Evolutionary conservation across 1,140 invertebrate genomes (phyloP).

Genomic region (Pseudomyrmex gracilis): DNA sequence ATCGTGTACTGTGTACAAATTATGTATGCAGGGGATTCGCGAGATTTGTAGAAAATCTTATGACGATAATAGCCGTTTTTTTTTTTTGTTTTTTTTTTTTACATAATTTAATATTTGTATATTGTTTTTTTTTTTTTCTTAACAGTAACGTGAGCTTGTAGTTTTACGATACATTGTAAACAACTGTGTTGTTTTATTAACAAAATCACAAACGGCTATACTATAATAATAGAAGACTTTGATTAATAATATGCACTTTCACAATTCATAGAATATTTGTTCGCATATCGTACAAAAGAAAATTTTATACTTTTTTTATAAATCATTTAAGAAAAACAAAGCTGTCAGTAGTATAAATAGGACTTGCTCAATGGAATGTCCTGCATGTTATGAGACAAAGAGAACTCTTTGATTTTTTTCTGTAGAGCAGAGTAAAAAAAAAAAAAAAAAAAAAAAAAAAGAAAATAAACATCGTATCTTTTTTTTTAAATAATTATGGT

Average conservation of each 20-base stretch:
- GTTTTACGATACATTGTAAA: neutral
- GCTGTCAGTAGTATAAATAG: slow-evolving; percentile 11
- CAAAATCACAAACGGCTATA: slow-evolving; percentile 19
- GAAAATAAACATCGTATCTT: slow-evolving; percentile 60
- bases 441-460: slow-evolving; percentile 58
- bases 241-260: neutral
- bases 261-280: slow-evolving; percentile 22
- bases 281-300: slow-evolving; percentile 9
- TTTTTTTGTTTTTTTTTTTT: neutral
- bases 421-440: neutral
- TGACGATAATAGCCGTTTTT: neutral
- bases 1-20: slow-evolving; percentile 33
- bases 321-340: no score
- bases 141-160: neutral
- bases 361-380: slow-evolving; percentile 23
- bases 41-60: neutral
- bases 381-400: slow-evolving; percentile 28
- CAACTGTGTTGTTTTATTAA: neutral
- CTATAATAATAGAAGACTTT: slow-evolving; percentile 22
- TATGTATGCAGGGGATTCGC: slow-evolving; percentile 49
- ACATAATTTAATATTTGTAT: neutral
- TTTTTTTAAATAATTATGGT: no score
- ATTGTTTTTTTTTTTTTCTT: neutral
- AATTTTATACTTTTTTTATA: slow-evolving; percentile 1
- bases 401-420: slow-evolving; percentile 8